Evolutionary conservation across 2,888 invertebrate species (phyloP), one percentile per base, ranked within the genome.

Genomic region (Clusia tigrina): DNA sequence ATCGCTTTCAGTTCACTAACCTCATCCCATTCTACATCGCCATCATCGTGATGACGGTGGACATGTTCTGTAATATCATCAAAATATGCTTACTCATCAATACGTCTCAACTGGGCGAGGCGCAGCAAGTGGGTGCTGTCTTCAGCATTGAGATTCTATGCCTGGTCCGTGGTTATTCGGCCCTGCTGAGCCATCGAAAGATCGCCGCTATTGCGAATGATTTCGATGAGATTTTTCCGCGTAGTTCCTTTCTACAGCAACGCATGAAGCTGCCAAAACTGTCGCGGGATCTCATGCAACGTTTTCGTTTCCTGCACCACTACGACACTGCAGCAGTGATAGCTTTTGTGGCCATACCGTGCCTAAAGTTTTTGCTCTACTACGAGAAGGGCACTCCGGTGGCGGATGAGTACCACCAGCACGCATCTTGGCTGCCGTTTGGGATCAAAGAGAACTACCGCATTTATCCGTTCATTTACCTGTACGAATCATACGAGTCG

Each of bases 341-440:
- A 15, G 55, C 24, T 0, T 66, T 68, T 20, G 46, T 52, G 5
- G 26, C 32, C 6, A 37, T 61, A 25, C 67, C 67, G 2, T 15
- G 53, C 5, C 9, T 54, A 0, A 62, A 61, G 10, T 66, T 63
- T 57, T n/a, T 67, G 0, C 59, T 54, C 12, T 58, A 68, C 22
- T 65, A 63, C 17, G 38, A 54, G 12, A 55, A 54, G 24, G 42
- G 57, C 1, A 17, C 1, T 0, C 54, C 61, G 0, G 22, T 68
- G 6, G n/a, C 58, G 24, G 64, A 66, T 60, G 66, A 68, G 18
- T 66, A 57, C 26, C 66, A 66, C 61, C 55, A 66, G 58, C 60
- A 68, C 59, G 58, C 64, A 1, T 68, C 67, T 1, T 68, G 67
- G 67, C 26, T 63, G 54, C 68, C 68, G 0, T 65, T 59, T 20